A percentile compares a stretch with the other conserved stretches of the same genome.
phyloP scores from a whole-genome alignment of 2,797 vertebrate species.

The Megalops cyprinoides region DNA sequence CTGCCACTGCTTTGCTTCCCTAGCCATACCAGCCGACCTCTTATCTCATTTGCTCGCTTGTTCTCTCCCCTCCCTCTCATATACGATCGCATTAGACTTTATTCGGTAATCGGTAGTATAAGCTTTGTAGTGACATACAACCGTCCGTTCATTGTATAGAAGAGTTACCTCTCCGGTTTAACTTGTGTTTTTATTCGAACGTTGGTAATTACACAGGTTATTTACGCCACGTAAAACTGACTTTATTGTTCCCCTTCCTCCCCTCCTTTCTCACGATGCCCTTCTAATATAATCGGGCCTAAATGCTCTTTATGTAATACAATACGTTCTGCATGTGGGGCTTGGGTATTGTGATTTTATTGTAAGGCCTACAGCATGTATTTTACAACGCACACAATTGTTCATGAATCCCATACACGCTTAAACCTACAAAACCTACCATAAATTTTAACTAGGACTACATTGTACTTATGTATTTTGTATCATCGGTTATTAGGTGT shows the following conservation, averaged over 20 bases:
- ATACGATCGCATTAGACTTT: slow-evolving; percentile 27
- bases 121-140: neutral
- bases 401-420: neutral
- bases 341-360: neutral
- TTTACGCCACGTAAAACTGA: slow-evolving; percentile 5
- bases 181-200: neutral
- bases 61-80: slow-evolving; percentile 55
- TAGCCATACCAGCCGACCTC: slow-evolving; percentile 58
- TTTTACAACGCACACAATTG: neutral
- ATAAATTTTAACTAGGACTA: neutral
- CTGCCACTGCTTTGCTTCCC: slow-evolving; percentile 38
- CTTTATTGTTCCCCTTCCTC: neutral
- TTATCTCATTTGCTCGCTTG: slow-evolving; percentile 64
- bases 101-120: slow-evolving; percentile 10
- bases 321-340: slow-evolving; percentile 4
- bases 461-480: neutral
- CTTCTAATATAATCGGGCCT: slow-evolving; percentile 22
- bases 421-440: neutral
- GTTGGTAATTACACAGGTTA: neutral
- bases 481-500: neutral
- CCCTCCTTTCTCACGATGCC: neutral
- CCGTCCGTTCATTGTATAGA: neutral
- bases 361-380: slow-evolving; percentile 11
- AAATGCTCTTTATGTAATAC: slow-evolving; percentile 23
- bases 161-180: neutral